Percentiles rank a stretch among this genome's conserved stretches.
Evolutionary conservation across 2,888 invertebrate genomes (phyloP).

Genomic region (Megastigmus dorsalis): DNA sequence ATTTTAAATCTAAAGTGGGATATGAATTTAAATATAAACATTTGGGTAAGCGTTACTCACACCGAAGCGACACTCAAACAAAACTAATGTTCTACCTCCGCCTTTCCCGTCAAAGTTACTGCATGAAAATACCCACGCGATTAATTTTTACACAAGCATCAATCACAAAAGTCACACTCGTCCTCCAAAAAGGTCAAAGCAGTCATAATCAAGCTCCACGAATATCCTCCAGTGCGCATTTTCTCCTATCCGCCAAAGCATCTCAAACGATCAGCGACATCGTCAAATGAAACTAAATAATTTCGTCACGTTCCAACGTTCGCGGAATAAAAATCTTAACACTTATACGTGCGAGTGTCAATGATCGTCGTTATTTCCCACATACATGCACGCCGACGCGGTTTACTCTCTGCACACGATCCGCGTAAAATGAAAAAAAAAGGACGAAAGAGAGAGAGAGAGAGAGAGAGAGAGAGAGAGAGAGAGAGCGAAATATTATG

Average conservation of each 20-base stretch:
- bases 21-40: too few relatives aligned
- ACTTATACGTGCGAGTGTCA: too few relatives aligned
- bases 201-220: neutral
- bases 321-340: neutral
- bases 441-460: neutral
- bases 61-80: too few relatives aligned
- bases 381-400: too few relatives aligned
- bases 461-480: neutral
- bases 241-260: neutral
- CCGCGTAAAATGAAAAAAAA: neutral
- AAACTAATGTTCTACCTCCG: too few relatives aligned
- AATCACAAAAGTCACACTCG: too few relatives aligned
- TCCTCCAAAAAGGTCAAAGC: conserved; percentile 8
- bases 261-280: neutral
- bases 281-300: neutral
- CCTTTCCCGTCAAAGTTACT: neutral
- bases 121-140: neutral
- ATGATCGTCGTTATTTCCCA: neutral
- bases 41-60: too few relatives aligned
- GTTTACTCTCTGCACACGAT: neutral
- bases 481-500: neutral
- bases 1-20: too few relatives aligned
- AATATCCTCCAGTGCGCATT: neutral
- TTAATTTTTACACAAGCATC: too few relatives aligned
- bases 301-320: conserved; percentile 18